Base-by-base conservation (phyloP, 2,888 invertebrate genomes). In the Lysandra coridon region DNA sequence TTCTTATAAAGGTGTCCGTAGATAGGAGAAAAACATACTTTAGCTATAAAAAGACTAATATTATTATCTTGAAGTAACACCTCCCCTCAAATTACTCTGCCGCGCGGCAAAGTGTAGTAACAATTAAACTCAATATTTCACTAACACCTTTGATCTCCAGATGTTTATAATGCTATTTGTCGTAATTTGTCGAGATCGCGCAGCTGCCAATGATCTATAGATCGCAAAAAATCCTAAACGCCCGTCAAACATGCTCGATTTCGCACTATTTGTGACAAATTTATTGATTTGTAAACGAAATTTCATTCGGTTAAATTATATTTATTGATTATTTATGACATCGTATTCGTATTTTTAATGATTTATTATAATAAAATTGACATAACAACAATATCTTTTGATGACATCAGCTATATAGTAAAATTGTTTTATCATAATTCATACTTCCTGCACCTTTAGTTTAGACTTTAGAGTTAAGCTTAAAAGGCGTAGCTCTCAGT, bases 111-210 rank as follows among this genome's bases (percentile, higher is more conserved):
- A 73, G 69, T 33, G 69, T 53, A 49, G n/a, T 73, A 69, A 44
- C 78, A 78, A 78, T 76, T 81, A 81, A 79, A 80, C 12, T 14
- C 80, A 40, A 79, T 80, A 79, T 79, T 74, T 33, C 78, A 76
- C 33, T 30, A 69, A 23, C 79, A 30, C 69, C 60, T 49, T 60
- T 60, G 81, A 81, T 79, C 80, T 80, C 81, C 82, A 83, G 84
- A 84, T 84, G 84, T 82, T 79, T 81, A 83, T 84, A 84, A 80
- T 81, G 81, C 84, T 86, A 84, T 86, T 84, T 81, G 83, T 83
- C 83, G 83, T 86, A 86, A 87, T 87, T 87, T 87, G 86, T 86
- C 69, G 69, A 69, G 30, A 64, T 64, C 64, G 7, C 17, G 57
- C 76, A 76, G 49, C 76, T 76, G 76, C 76, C 76, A 17, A 69